Evolutionary conservation across 2,888 invertebrate genomes (phyloP).

Genomic region (Eustalomyia histrio): DNA sequence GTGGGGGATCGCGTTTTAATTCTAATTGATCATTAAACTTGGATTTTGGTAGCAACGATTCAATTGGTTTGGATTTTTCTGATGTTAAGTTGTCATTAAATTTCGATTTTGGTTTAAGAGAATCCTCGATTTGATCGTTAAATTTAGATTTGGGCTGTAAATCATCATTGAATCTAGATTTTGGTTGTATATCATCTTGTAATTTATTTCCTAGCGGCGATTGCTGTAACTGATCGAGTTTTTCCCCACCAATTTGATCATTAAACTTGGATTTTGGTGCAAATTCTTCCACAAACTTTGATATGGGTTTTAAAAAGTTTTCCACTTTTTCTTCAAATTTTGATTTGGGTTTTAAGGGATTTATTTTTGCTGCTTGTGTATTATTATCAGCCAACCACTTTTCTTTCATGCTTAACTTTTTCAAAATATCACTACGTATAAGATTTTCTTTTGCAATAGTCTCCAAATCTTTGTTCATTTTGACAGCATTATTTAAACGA

Average conservation of each 20-base stretch:
- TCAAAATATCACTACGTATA: constrained; percentile 78
- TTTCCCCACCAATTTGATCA: constrained; percentile 61
- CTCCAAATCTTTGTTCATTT: constrained; percentile 78
- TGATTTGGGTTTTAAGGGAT: constrained; percentile 66
- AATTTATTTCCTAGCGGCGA: background rate
- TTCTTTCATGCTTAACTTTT: constrained; percentile 78
- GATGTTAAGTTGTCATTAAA: constrained; percentile 44
- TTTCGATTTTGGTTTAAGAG: constrained; percentile 55
- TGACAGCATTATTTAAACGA: constrained; percentile 78
- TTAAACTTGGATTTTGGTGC: constrained; percentile 66
- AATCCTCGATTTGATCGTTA: constrained; percentile 31
- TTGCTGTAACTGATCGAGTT: constrained; percentile 37
- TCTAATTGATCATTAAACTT: constrained; percentile 41
- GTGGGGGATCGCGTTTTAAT: constrained; percentile 35
- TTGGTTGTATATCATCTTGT: background rate
- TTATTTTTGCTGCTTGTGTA: constrained; percentile 41
- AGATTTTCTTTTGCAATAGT: constrained; percentile 77
- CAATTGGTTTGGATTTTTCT: background rate
- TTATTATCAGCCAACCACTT: constrained; percentile 78
- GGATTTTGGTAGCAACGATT: constrained; percentile 3
- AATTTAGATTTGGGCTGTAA: constrained; percentile 66
- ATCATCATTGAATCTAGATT: constrained; percentile 17
- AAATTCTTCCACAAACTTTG: constrained; percentile 46
- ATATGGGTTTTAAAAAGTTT: constrained; percentile 59
- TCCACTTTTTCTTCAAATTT: constrained; percentile 73